Percentiles rank a stretch among this genome's conserved stretches.
These are phyloP conservation scores for Coelopa frigida DNA, from an alignment of 1,140 invertebrate genomes.

Conservation along the genomic window DNA sequence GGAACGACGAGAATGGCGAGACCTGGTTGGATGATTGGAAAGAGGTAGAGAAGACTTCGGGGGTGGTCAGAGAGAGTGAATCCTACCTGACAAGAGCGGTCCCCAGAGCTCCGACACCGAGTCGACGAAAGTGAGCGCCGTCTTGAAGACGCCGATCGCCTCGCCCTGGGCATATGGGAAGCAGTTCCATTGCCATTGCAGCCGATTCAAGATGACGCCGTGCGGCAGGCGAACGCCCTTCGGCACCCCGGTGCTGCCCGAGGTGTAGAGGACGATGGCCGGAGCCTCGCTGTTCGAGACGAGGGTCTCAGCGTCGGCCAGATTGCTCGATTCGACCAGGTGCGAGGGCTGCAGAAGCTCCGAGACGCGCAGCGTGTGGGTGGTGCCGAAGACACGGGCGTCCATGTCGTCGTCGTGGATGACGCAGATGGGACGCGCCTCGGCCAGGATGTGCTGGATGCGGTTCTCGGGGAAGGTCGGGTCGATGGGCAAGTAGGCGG, in stretches of 20 bases:
- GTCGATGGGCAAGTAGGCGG: constrained; percentile 76
- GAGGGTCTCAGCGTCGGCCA: constrained; percentile 29
- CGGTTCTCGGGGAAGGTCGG: constrained; percentile 64
- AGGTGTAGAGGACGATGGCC: constrained; percentile 83
- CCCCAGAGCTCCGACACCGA: constrained; percentile 81
- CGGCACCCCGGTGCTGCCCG: constrained; percentile 85
- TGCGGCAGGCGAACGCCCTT: constrained; percentile 84
- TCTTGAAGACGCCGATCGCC: constrained; percentile 71
- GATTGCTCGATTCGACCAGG: constrained; percentile 24
- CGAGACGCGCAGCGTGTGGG: constrained; percentile 24
- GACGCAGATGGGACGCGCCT: constrained; percentile 63
- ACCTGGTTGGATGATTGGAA: too few relatives aligned
- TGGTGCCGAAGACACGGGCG: constrained; percentile 24
- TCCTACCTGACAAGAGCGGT: constrained; percentile 61
- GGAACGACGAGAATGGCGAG: constrained; percentile 61
- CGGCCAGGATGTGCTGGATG: constrained; percentile 67
- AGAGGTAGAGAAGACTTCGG: constrained; percentile 6
- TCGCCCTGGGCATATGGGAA: constrained; percentile 65
- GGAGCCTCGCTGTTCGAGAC: constrained; percentile 47
- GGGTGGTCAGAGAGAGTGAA: neutral
- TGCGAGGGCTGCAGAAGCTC: constrained; percentile 32
- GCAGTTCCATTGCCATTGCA: constrained; percentile 75
- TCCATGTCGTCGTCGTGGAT: constrained; percentile 55
- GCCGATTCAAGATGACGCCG: constrained; percentile 66
- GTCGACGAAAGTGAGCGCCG: constrained; percentile 81